phyloP scores from a whole-genome alignment of 2,797 vertebrate genomes.

The Naso thynnoides region DNA sequence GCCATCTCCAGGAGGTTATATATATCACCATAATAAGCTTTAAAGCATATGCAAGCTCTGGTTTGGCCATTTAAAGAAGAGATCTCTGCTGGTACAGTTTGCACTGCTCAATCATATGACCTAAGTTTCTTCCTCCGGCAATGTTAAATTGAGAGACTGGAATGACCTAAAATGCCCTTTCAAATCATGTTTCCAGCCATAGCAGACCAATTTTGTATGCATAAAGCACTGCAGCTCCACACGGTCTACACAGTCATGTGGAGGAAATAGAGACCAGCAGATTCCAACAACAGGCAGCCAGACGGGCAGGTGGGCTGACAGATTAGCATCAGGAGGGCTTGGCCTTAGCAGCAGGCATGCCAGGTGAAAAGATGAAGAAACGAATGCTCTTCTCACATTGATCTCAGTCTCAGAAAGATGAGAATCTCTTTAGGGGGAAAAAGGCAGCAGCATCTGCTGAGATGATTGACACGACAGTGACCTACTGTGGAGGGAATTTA shows the following conservation, averaged over 20 bases:
- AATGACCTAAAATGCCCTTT: conserved; percentile 56
- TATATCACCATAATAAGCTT: background rate
- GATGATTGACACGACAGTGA: conserved; percentile 27
- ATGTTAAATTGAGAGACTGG: conserved; percentile 58
- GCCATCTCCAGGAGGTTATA: background rate
- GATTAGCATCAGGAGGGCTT: conserved; percentile 40
- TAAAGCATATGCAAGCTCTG: conserved; percentile 1
- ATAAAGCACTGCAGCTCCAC: conserved; percentile 39
- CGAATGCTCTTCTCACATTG: conserved; percentile 28
- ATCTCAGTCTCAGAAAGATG: conserved; percentile 36
- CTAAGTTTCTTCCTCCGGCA: conserved; percentile 36
- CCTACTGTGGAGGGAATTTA: conserved; percentile 1
- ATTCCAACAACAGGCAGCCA: background rate
- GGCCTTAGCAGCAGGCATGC: conserved; percentile 42
- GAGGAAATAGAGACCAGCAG: conserved; percentile 34
- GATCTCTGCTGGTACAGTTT: conserved; percentile 9
- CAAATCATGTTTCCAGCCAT: conserved; percentile 58
- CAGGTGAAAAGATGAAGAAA: conserved; percentile 43
- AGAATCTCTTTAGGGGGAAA: conserved; percentile 26
- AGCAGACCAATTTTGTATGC: conserved; percentile 46
- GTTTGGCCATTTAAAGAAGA: conserved; percentile 18
- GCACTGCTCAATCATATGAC: conserved; percentile 37
- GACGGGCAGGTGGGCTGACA: conserved; percentile 11
- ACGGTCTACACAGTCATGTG: conserved; percentile 39
- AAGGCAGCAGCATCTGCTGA: conserved; percentile 37